Evolutionary conservation across 2,797 vertebrate genomes (phyloP).

Genomic region (Thripadectes ignobilis): DNA sequence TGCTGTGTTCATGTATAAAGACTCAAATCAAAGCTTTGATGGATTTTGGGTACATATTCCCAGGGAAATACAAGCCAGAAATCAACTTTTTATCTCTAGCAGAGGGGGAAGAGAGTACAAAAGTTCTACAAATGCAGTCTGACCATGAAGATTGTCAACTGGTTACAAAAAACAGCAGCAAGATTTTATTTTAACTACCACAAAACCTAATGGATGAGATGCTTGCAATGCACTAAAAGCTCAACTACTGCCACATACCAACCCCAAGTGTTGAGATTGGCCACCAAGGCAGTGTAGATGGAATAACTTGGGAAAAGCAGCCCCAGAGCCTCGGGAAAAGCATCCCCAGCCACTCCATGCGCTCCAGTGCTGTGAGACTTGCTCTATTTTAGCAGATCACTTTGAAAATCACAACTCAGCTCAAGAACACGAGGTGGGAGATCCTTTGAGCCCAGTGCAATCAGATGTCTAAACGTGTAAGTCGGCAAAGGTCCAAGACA

Average conservation of each 20-base stretch:
- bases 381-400: not conserved
- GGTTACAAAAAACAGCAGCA: not conserved
- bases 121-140: not conserved
- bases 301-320: not conserved
- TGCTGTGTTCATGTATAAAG: not conserved
- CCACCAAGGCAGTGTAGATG: not conserved
- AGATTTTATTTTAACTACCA: not conserved
- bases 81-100: not conserved
- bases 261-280: not conserved
- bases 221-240: not conserved
- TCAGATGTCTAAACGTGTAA: not conserved
- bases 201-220: not conserved
- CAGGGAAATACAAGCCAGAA: rapidly evolving
- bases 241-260: not conserved
- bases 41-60: not conserved
- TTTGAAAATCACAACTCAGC: not conserved
- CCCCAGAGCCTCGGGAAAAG: not conserved
- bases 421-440: not conserved
- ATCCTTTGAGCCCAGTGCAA: not conserved
- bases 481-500: not conserved
- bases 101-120: not conserved
- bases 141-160: not conserved
- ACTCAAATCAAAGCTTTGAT: not conserved
- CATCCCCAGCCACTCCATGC: not conserved
- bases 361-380: not conserved